Base-by-base conservation (phyloP, 2,888 invertebrate species). In the Andrena camellia region DNA sequence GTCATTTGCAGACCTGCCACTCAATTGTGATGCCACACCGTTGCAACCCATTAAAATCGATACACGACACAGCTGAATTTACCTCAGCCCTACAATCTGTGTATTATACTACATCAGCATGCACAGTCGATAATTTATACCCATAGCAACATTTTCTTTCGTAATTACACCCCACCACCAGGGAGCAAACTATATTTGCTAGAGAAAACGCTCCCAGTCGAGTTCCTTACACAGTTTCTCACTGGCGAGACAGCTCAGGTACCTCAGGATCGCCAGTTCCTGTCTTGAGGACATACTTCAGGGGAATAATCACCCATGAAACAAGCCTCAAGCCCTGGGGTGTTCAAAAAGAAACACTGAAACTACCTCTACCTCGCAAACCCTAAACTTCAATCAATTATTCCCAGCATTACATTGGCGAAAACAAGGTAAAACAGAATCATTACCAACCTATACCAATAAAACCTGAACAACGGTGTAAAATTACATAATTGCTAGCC, bases 1-100 rank as follows among this genome's bases (percentile, higher is more conserved):
- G 82, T 83, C 72, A 78, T 73, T 73, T 50, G 60, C 83, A 71
- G 66, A 60, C 29, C 83, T 83, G 83, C 73, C 83, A 83, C 66
- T 78, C 83, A 83, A 42, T 17, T 42, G 4, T 42, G 42, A 42
- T 42, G 42, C 42, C 13, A 20, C 33, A 2, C 68, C 71, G 50
- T 62, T 62, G 68, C 35, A 66, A 6, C 64, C 33, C 52, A 54
- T 68, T 78, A 6, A 64, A 60, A 73, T 83, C 78, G 60, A 82
- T 78, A 66, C 20, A 29, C 35, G 52, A 23, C 63, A 29, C 35
- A 42, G 26, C 54, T 33, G 67, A 59, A 72, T 72, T 17, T 31
- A 33, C 48, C 8, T 69, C 50, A 67, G 72, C 63, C 17, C 42
- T 29, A 33, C 17, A 35, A 8, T 71, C 17, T 20, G 33, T 42